Conservation (phyloP, 2,888 invertebrate genomes). For the Xestia sexstrigata region DNA sequence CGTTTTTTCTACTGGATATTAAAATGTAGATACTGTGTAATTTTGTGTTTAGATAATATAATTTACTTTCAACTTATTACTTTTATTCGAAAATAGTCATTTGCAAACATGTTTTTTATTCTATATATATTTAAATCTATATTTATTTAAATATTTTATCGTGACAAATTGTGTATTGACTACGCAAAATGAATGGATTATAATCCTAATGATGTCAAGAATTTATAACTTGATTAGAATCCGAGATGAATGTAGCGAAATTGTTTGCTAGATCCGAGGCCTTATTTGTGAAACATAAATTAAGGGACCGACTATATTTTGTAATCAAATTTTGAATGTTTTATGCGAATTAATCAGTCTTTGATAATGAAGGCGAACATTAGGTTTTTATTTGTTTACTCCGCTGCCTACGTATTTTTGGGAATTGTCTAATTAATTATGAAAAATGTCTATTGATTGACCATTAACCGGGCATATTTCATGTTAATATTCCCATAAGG, state of each 20-base stretch:
- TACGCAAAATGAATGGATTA: conserved; percentile 24
- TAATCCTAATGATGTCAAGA: conserved; percentile 30
- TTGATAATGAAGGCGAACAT: neutral
- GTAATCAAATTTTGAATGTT: conserved; percentile 31
- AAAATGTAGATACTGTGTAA: conserved; percentile 1
- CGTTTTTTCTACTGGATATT: neutral
- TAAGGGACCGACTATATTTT: conserved; percentile 24
- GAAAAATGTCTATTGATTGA: conserved; percentile 30
- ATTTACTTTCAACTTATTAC: neutral
- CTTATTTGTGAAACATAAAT: conserved; percentile 39
- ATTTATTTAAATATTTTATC: conserved; percentile 6
- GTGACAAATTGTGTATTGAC: conserved; percentile 25
- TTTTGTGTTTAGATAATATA: neutral
- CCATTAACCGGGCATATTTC: conserved; percentile 15
- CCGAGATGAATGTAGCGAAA: conserved; percentile 27
- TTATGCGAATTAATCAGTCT: conserved; percentile 9
- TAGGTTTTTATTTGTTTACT: conserved; percentile 7
- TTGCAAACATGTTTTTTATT: neutral
- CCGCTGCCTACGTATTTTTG: conserved; percentile 2
- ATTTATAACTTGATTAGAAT: conserved; percentile 50
- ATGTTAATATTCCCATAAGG: conserved; percentile 36
- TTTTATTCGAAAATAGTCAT: conserved; percentile 2
- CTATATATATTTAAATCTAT: too few relatives aligned
- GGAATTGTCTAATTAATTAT: conserved; percentile 25
- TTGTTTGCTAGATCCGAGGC: conserved; percentile 25